Base-by-base conservation (phyloP, 2,888 invertebrate genomes). In the Hypena proboscidalis region DNA sequence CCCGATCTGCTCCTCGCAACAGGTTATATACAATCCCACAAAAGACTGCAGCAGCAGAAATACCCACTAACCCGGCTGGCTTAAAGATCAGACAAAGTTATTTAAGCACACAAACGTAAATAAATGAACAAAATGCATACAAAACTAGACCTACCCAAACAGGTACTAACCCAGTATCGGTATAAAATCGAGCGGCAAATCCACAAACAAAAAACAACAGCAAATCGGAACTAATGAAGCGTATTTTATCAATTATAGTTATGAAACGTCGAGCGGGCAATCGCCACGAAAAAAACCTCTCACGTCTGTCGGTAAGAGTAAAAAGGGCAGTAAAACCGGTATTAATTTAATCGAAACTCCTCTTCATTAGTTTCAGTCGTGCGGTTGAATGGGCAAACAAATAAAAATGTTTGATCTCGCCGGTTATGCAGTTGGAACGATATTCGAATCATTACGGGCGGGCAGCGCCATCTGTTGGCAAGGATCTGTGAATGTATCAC, bases 361-460 rank as follows among this genome's bases (percentile, higher is more conserved):
- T 84, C 87, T 89, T 89, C 87, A 89, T 88, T 89, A 88, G 86
- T 86, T 86, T 77, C 83, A 84, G 75, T 70, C 73, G 76, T 82
- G 81, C 82, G 86, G 87, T 83, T 80, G 83, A 84, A 71, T 83
- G 83, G 76, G 80, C 83, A 88, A 83, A 83, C 84, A 86, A 86
- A 87, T 87, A 87, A 85, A 86, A 87, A 85, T 86, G 83, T 85
- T 87, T 87, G 87, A 89, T 88, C 85, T 82, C 77, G 66, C 76
- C 77, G 50, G 81, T 80, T 85, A 82, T 83, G 80, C 81, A 79
- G 77, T 78, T 70, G 74, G 72, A 81, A 63, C 75, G 77, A 80
- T 84, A 84, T 84, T 83, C 75, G 80, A 83, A 80, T 85, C 75
- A 82, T 83, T 81, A 80, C 81, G 77, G 81, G 73, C 61, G 79